Evolutionary conservation across 92 coral and sea anemone genomes (phyloP), one percentile per base, ranked within the genome.

Genomic region (Parazoanthus swiftii): DNA sequence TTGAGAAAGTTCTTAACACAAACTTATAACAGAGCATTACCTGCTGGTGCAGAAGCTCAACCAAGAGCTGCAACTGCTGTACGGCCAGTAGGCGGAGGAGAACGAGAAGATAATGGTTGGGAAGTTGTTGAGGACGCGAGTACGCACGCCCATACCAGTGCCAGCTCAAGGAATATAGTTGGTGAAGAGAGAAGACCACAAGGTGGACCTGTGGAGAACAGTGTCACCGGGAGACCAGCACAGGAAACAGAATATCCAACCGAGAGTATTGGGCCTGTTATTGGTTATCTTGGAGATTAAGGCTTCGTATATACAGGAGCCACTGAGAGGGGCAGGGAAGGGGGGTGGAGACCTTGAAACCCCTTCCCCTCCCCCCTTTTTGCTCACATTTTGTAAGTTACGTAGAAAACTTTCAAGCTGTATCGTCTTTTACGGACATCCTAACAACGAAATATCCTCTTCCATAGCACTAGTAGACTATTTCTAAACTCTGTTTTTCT

Each of bases 191-290:
- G 67, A 29, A 46, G n/a, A n/a, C n/a, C n/a, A n/a, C n/a, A n/a
- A n/a, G n/a, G n/a, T n/a, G n/a, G 43, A 71, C 87, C 66, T 25
- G 87, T 70, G 26, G 87, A 84, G 43, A 84, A 84, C 67, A 70
- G 63, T 84, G 44, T 71, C 59, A 0, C 18, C 18, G 14, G 26
- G 13, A 46, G 66, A 46, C 87, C 78, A 43, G 56, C 79, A 11
- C 79, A 84, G 67, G 87, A 84, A 84, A 71, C 66, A 29, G 75
- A 46, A 48, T 79, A 5, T 16, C 87, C 87, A 33, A 6, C 46
- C 7, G 87, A 84, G 65, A 46, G 74, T 68, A 51, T 44, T 15
- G 79, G 66, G n/a, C 25, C 70, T 63, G 70, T 63, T 20, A 21
- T 63, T 63, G 70, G n/a, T 18, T 63, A 63, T 26, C 25, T 18